Evolutionary conservation across 2,888 invertebrate species (phyloP).

Genomic region (Eulithis prunata): DNA sequence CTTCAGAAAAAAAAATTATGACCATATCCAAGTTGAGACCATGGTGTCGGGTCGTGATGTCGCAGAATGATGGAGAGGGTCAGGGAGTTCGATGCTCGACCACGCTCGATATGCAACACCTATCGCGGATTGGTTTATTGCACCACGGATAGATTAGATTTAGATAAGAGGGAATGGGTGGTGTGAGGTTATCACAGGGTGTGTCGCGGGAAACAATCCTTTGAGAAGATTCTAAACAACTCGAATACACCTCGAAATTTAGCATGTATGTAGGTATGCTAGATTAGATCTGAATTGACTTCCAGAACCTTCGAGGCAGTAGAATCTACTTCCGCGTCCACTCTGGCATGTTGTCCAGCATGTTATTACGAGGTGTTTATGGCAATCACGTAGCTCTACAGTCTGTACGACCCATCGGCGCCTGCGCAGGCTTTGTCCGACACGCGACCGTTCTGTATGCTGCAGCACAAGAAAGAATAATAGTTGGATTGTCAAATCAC

Average conservation of each 20-base stretch:
- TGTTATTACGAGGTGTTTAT: constrained; percentile 2
- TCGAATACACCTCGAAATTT: not conserved
- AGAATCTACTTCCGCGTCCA: not conserved
- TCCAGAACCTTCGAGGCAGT: too few species aligned
- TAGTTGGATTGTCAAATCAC: not conserved
- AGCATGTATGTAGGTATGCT: too few species aligned
- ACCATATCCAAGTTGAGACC: not conserved
- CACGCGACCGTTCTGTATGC: not conserved
- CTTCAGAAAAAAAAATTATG: too few species aligned
- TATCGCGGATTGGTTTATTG: constrained; percentile 18
- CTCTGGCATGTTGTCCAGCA: not conserved
- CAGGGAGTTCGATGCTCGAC: constrained; percentile 11
- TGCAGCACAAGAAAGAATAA: constrained; percentile 1
- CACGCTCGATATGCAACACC: constrained; percentile 3
- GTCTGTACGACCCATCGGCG: not conserved
- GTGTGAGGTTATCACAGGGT: not conserved
- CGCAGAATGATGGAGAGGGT: constrained; percentile 13
- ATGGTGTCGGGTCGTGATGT: constrained; percentile 13
- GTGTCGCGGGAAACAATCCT: not conserved
- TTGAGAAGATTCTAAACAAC: not conserved
- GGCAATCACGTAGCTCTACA: not conserved
- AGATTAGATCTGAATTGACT: too few species aligned
- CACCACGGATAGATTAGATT: constrained; percentile 13
- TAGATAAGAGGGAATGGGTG: not conserved
- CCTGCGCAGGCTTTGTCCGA: not conserved